Percentiles rank a stretch among this genome's conserved stretches.
Evolutionary conservation across 2,888 invertebrate species (phyloP).

Genomic region (Cheilosia urbana): DNA sequence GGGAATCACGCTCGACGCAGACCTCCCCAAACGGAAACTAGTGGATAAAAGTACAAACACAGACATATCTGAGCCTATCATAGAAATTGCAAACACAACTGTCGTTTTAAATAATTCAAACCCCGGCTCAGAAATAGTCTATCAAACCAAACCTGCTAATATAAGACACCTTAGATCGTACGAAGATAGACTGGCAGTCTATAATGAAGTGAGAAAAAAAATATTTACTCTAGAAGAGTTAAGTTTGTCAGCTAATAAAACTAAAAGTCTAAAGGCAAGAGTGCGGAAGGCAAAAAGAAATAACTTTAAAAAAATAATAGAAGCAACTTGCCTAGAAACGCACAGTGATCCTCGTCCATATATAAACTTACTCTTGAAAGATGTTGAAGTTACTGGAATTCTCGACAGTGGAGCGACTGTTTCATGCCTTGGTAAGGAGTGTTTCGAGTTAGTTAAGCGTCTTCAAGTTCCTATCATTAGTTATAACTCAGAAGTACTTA

Average conservation of each 20-base stretch:
- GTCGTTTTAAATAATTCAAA: not conserved
- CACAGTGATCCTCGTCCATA: not conserved
- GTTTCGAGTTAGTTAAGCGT: not conserved
- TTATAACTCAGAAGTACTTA: not conserved
- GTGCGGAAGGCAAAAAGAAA: not conserved
- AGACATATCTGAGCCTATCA: not conserved
- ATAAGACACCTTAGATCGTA: not conserved
- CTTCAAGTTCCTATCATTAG: not conserved
- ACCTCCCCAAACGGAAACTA: not conserved
- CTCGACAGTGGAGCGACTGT: not conserved
- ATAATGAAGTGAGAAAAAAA: not conserved
- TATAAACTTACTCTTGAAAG: not conserved
- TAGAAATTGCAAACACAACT: not conserved
- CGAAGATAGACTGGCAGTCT: too few species aligned
- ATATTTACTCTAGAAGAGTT: not conserved
- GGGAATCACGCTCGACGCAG: not conserved
- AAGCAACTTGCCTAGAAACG: not conserved
- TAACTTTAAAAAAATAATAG: not conserved
- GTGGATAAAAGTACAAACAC: not conserved
- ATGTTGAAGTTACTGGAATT: not conserved
- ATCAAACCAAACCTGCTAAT: not conserved
- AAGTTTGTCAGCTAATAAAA: not conserved
- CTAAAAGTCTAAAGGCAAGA: not conserved
- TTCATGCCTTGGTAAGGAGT: not conserved
- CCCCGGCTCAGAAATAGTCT: not conserved